Evolutionary conservation across 1,140 invertebrate genomes (phyloP).

Genomic region (Pseudomyrmex sp.): DNA sequence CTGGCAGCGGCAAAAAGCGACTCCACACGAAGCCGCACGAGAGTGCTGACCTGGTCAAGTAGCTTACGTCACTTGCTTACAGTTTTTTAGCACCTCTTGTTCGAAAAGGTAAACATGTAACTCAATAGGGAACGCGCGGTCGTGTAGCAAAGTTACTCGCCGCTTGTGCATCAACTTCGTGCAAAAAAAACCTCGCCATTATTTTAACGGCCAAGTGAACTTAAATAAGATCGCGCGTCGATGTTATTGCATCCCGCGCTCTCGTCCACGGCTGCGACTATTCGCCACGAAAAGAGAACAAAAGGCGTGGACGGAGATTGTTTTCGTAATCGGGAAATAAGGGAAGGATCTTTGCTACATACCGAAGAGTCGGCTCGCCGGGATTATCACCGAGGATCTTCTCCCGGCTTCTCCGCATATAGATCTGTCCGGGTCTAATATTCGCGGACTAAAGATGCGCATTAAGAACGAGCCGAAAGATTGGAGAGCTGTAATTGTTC

Average conservation of each 20-base stretch:
- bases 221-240: slow-evolving; percentile 55
- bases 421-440: slow-evolving; percentile 40
- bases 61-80: slow-evolving; percentile 38
- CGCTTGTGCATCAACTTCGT: not conserved
- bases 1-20: slow-evolving; percentile 20
- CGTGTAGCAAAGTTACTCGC: slow-evolving; percentile 18
- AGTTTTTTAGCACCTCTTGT: slow-evolving; percentile 12
- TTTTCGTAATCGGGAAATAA: slow-evolving; percentile 65
- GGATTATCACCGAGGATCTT: slow-evolving; percentile 6
- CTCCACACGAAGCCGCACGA: slow-evolving; percentile 9
- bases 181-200: slow-evolving; percentile 13
- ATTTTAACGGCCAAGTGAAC: slow-evolving; percentile 45
- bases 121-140: slow-evolving; percentile 8
- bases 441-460: slow-evolving; percentile 30
- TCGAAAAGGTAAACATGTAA: slow-evolving; percentile 10
- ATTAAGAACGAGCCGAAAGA: slow-evolving; percentile 44
- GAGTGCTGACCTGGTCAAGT: not conserved
- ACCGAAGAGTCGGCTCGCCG: slow-evolving; percentile 27
- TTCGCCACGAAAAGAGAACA: not conserved
- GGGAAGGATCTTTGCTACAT: slow-evolving; percentile 3
- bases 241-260: not conserved
- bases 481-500: slow-evolving; percentile 46
- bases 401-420: slow-evolving; percentile 12
- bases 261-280: not conserved
- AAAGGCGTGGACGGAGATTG: slow-evolving; percentile 55